These are phyloP conservation scores for Trichogramma evanescens DNA, from an alignment of 2,888 invertebrate species.

Conservation along the genomic window DNA sequence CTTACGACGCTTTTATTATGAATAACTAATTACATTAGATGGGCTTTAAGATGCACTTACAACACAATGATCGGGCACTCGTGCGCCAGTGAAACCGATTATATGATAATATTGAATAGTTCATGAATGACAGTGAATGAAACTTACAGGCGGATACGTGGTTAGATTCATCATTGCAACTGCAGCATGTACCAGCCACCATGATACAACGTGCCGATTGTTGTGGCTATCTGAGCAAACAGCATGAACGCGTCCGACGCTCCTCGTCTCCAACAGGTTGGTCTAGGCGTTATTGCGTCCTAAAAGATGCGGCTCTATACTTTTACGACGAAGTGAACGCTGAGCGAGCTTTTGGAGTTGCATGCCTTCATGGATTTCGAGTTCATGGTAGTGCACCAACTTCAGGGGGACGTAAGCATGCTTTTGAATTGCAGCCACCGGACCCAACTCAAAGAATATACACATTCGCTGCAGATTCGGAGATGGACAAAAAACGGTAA, in stretches of 20 bases:
- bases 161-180: slow-evolving; percentile 70
- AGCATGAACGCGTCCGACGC: slow-evolving; percentile 48
- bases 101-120: no score
- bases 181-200: slow-evolving; percentile 73
- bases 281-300: slow-evolving; percentile 86
- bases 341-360: slow-evolving; percentile 84
- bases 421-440: slow-evolving; percentile 85
- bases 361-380: slow-evolving; percentile 88
- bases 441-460: slow-evolving; percentile 81
- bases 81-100: no score
- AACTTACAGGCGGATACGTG: slow-evolving; percentile 55
- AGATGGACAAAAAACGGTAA: slow-evolving; percentile 90
- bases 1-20: no score
- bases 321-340: slow-evolving; percentile 86
- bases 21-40: no score
- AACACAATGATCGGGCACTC: no score
- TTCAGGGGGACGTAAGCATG: slow-evolving; percentile 78
- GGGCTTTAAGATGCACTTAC: no score
- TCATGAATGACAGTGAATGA: no score
- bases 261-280: slow-evolving; percentile 82
- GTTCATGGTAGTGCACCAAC: slow-evolving; percentile 72
- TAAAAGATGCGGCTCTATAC: slow-evolving; percentile 91
- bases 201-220: slow-evolving; percentile 81
- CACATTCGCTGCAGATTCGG: slow-evolving; percentile 88
- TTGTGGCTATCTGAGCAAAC: slow-evolving; percentile 84